Conservation (phyloP, 2,888 invertebrate species). For the Choristoneura rosaceana region DNA sequence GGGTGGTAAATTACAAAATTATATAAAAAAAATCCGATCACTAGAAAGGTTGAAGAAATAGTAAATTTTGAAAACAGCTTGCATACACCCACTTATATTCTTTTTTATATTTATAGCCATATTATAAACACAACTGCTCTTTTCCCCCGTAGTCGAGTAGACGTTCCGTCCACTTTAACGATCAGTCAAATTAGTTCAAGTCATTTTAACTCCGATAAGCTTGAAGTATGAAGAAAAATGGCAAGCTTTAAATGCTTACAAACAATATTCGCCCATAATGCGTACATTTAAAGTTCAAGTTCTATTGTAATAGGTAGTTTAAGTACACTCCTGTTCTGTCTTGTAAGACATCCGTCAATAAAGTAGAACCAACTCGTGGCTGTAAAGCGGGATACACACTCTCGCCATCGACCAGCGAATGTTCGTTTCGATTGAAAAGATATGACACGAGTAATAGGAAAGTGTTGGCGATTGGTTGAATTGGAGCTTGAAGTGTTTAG, state of each 20-base stretch:
- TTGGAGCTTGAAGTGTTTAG: too few relatives aligned
- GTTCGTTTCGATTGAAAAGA: not conserved
- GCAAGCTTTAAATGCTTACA: constrained; percentile 1
- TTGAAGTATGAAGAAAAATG: constrained; percentile 5
- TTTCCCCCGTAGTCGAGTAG: not conserved
- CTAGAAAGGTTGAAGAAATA: too few relatives aligned
- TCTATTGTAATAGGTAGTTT: not conserved
- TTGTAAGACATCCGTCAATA: constrained; percentile 58
- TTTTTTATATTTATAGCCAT: too few relatives aligned
- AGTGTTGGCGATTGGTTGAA: not conserved
- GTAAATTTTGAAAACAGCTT: too few relatives aligned
- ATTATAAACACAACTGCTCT: not conserved
- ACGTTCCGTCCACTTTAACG: not conserved
- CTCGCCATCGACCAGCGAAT: not conserved
- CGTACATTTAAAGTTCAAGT: not conserved
- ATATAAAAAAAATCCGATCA: too few relatives aligned
- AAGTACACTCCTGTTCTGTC: constrained; percentile 14
- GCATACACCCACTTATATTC: too few relatives aligned
- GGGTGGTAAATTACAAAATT: too few relatives aligned
- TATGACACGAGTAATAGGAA: not conserved
- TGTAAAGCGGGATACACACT: not conserved
- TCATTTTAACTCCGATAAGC: constrained; percentile 3
- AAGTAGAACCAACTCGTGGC: constrained; percentile 48
- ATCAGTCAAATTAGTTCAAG: constrained; percentile 12
- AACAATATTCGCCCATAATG: not conserved